Evolutionary conservation across 2,113 vertebrate genomes (phyloP).

Genomic region (Herpetotheres cachinnans): DNA sequence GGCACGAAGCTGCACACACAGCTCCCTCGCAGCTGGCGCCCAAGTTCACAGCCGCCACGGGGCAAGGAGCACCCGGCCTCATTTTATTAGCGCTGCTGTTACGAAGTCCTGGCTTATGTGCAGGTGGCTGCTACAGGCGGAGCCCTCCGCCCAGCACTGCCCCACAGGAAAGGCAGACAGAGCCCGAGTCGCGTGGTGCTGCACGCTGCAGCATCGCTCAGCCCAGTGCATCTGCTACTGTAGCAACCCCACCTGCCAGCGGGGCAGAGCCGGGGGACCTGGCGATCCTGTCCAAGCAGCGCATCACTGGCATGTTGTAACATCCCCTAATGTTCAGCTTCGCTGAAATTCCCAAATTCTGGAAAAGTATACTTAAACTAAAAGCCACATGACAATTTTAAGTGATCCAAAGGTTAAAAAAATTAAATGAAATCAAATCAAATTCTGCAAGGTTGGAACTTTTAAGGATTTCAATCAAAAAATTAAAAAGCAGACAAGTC

Average conservation of each 20-base stretch:
- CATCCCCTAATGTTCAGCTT: not conserved
- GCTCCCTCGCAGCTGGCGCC: not conserved
- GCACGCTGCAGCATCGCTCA: accelerated
- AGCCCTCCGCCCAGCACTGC: not conserved
- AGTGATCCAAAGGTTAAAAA: not conserved
- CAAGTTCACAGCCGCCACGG: not conserved
- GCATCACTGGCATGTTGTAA: not conserved
- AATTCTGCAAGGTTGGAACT: not conserved
- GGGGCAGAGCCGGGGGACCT: no score
- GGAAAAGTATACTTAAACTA: not conserved
- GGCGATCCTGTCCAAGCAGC: not conserved
- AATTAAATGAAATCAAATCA: no score
- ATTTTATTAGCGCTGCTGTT: no score
- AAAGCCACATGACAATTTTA: not conserved
- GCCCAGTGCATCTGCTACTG: accelerated
- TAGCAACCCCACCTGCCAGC: not conserved
- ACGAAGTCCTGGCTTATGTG: not conserved
- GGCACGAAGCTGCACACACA: not conserved
- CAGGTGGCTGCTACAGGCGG: accelerated
- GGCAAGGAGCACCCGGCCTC: not conserved
- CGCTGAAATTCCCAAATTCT: no score
- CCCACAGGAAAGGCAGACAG: not conserved
- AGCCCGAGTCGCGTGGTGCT: not conserved
- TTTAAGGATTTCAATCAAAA: not conserved
- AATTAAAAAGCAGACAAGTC: not conserved